A percentile compares a stretch with the other conserved stretches of the same genome.
These are phyloP conservation scores for Ctenochaetus hawaiiensis DNA, from an alignment of 2,797 vertebrate genomes.

Conservation along the genomic window DNA sequence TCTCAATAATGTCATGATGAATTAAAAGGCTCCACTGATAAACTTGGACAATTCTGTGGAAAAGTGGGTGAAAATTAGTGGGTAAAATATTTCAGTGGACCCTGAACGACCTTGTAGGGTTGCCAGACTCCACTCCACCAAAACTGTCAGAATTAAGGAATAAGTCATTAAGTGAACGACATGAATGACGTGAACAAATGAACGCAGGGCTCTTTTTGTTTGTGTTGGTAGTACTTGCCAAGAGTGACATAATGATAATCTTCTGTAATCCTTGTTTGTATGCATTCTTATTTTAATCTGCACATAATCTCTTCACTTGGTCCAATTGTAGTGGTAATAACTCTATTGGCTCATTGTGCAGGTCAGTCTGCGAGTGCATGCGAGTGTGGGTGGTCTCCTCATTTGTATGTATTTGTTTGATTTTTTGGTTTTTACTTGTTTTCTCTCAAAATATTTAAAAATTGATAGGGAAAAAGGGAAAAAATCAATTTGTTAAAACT, in stretches of 20 bases:
- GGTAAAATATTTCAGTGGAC: neutral
- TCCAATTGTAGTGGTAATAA: constrained; percentile 44
- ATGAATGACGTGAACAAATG: constrained; percentile 35
- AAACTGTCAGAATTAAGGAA: constrained; percentile 19
- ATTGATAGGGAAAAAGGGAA: neutral
- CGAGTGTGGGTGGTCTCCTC: neutral
- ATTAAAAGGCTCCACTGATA: constrained; percentile 21
- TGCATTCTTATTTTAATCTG: constrained; percentile 75
- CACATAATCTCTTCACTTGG: constrained; percentile 61
- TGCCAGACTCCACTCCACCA: constrained; percentile 5
- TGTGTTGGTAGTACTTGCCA: constrained; percentile 38
- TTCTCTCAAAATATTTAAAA: constrained; percentile 16
- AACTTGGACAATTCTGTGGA: neutral
- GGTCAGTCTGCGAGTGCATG: neutral
- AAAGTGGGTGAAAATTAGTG: neutral
- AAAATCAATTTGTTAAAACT: constrained; percentile 17
- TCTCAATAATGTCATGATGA: constrained; percentile 6
- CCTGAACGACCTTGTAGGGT: neutral
- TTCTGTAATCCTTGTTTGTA: constrained; percentile 70
- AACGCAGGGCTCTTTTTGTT: constrained; percentile 3
- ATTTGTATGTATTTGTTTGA: neutral
- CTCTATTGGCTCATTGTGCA: neutral
- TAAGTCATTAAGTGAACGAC: constrained; percentile 12
- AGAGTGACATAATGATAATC: constrained; percentile 71
- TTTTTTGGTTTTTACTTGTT: constrained; percentile 7